Evolutionary conservation across 1,140 invertebrate species (phyloP), one percentile per base, ranked within the genome.

Genomic region (Procambarus virginalis): DNA sequence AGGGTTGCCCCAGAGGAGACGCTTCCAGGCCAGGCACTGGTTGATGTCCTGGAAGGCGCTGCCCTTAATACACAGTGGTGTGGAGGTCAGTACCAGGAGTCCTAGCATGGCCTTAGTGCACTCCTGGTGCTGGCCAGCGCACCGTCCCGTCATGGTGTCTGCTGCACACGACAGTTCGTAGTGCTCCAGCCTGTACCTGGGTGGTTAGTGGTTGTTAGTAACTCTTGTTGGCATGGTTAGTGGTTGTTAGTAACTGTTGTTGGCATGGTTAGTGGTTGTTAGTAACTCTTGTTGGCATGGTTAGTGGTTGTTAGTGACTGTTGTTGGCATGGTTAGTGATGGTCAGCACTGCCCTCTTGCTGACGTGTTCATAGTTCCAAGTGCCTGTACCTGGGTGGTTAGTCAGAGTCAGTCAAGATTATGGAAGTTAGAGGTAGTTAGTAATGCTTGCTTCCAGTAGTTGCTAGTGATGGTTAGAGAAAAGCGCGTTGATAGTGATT

Each of bases 151-250:
- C 64, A 97, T 95, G 58, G 96, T 97, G 93, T 98, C 97, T 78
- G 98, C 97, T 0, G 97, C 97, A 94, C 97, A 98, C 88, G 96
- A 97, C 93, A 98, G 97, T 93, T 98, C 97, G 94, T 97, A 98
- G 93, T 96, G 96, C 93, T 98, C 97, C 92, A 98, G 94, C 91
- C 96, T 96, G 68, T 95, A 94, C 93, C 97, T 89, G 77, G 10
- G 48, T 20, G 79, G 58, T 60, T 14, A 60, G 14, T 58, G 9
- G 14, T 12, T 8, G 45, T 48, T 51, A 17, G 48, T 20, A 64
- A 8, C n/a, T 51, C 0, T 9, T 83, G 55, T n/a, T 60, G 34
- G 60, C 45, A 17, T 17, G 3, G 51, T 55, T 55, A 55, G 60
- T 14, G 51, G 51, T 51, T 22, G 34, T 34, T 34, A 34, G 34